phyloP scores from a whole-genome alignment of 2,113 vertebrate genomes.

The Urocolius indicus region DNA sequence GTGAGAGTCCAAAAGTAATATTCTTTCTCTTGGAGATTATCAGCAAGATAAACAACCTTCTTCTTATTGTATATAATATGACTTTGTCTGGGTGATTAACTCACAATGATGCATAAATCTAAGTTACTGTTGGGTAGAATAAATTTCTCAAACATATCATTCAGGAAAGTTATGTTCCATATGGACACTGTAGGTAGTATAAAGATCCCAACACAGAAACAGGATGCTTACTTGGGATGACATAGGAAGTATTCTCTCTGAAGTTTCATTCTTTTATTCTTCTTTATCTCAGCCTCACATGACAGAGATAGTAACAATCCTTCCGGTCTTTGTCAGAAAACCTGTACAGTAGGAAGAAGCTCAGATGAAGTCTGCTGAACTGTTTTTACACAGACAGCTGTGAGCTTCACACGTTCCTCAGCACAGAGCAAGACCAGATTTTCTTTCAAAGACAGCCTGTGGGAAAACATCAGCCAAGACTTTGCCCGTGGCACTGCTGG shows the following conservation, averaged over 20 bases:
- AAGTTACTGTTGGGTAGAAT: not conserved
- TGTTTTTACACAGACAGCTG: rapidly evolving
- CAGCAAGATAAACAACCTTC: not conserved
- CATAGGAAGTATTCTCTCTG: not conserved
- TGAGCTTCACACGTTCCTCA: not conserved
- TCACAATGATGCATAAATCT: not conserved
- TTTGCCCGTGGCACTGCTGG: not conserved
- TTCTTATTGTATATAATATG: not conserved
- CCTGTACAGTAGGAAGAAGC: not conserved
- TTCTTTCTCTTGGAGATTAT: not conserved
- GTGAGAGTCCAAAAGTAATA: not conserved
- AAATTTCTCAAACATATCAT: not conserved
- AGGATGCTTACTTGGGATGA: not conserved
- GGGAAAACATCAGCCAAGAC: not conserved
- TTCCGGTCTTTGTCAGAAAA: not conserved
- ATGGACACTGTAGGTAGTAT: not conserved
- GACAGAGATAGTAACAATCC: not conserved
- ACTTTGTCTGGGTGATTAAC: not conserved
- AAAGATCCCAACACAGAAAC: not conserved
- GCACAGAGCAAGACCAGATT: not conserved
- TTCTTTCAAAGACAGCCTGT: not conserved
- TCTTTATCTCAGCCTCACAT: not conserved
- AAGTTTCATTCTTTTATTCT: not conserved
- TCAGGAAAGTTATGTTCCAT: not conserved
- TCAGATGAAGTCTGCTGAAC: not conserved